phyloP scores from a whole-genome alignment of 2,797 vertebrate genomes.

The Parauchenoglanis ngamensis region DNA sequence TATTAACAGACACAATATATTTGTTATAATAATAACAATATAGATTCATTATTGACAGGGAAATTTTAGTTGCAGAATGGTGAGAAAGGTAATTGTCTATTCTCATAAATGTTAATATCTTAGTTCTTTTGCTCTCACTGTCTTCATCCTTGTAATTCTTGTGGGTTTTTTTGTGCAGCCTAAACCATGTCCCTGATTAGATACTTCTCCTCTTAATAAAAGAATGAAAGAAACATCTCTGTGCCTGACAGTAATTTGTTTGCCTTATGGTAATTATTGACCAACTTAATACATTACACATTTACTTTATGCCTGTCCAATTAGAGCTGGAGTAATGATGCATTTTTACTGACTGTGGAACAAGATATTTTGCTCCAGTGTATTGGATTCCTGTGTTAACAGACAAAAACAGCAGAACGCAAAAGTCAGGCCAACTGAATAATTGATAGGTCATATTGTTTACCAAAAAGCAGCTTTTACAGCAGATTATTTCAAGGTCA shows the following conservation, averaged over 20 bases:
- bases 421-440: conserved; percentile 24
- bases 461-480: background rate
- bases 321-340: conserved; percentile 37
- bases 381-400: background rate
- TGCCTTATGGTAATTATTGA: conserved; percentile 46
- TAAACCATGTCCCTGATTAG: conserved; percentile 26
- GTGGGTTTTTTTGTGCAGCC: background rate
- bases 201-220: conserved; percentile 49
- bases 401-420: background rate
- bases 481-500: conserved; percentile 18
- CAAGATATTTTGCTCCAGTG: conserved; percentile 25
- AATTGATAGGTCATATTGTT: conserved; percentile 30
- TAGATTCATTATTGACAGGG: too few relatives aligned
- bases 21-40: background rate
- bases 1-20: background rate
- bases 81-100: background rate
- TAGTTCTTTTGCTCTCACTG: conserved; percentile 18
- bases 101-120: conserved; percentile 1
- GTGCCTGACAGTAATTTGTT: conserved; percentile 47
- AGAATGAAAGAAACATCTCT: conserved; percentile 41
- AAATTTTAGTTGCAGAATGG: background rate
- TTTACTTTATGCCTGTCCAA: conserved; percentile 27
- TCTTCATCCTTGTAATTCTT: background rate
- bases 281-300: conserved; percentile 31
- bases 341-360: conserved; percentile 31